Evolutionary conservation across 2,797 vertebrate genomes (phyloP).

Genomic region (Paedocypris micromegethes): DNA sequence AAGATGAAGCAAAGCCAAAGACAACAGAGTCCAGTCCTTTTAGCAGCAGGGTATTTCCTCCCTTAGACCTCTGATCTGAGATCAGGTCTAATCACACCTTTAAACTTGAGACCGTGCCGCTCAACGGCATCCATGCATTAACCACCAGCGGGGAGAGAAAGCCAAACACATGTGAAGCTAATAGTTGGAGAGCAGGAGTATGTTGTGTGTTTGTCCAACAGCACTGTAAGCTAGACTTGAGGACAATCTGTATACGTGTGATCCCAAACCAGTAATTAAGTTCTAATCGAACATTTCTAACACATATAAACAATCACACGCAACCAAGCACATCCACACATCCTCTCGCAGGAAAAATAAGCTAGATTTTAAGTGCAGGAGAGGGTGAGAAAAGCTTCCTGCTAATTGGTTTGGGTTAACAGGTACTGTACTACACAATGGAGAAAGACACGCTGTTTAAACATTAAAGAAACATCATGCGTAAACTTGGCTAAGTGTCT

Average conservation of each 20-base stretch:
- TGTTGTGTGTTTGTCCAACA: slow-evolving; percentile 22
- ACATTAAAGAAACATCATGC: slow-evolving; percentile 64
- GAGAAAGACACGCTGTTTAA: slow-evolving; percentile 66
- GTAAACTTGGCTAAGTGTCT: background rate
- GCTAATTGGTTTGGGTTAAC: slow-evolving; percentile 79
- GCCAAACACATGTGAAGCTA: slow-evolving; percentile 68
- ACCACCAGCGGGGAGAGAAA: slow-evolving; percentile 60
- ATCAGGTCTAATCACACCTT: slow-evolving; percentile 53
- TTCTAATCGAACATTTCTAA: slow-evolving; percentile 45
- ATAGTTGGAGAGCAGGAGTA: slow-evolving; percentile 39
- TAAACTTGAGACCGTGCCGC: slow-evolving; percentile 58
- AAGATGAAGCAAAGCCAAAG: slow-evolving; percentile 79
- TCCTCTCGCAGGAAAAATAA: slow-evolving; percentile 30
- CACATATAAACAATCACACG: slow-evolving; percentile 34
- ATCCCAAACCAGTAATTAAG: slow-evolving; percentile 68
- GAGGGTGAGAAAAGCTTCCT: slow-evolving; percentile 60
- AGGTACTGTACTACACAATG: slow-evolving; percentile 73
- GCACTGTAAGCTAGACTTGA: slow-evolving; percentile 10
- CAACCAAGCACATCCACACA: slow-evolving; percentile 20
- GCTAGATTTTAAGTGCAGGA: slow-evolving; percentile 44
- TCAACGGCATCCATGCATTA: slow-evolving; percentile 66
- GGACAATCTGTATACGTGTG: slow-evolving; percentile 49
- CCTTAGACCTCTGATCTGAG: slow-evolving; percentile 73
- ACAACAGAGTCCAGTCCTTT: slow-evolving; percentile 80
- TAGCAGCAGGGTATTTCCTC: slow-evolving; percentile 83